These are phyloP conservation scores for Nycticebus coucang DNA, from an alignment of 2,113 vertebrate genomes.

Conservation along the genomic window DNA sequence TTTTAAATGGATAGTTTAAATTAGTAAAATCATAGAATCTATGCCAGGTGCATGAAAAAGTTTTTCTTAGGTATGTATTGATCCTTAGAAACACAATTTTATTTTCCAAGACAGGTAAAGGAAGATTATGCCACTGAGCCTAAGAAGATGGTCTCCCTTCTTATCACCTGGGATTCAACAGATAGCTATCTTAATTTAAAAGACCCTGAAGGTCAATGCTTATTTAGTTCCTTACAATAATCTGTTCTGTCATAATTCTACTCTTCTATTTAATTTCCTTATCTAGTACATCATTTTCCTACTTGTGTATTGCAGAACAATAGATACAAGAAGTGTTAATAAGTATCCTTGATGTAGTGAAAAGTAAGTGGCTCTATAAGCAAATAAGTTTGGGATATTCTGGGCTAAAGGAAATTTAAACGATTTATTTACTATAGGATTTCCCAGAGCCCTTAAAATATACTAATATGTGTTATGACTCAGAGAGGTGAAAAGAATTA, in stretches of 20 bases:
- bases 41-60: neutral
- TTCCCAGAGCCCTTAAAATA: slow-evolving; percentile 60
- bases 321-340: slow-evolving; percentile 6
- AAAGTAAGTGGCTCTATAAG: neutral
- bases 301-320: slow-evolving; percentile 44
- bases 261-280: slow-evolving; percentile 48
- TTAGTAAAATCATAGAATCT: neutral
- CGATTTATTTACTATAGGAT: neutral
- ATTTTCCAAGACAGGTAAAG: slow-evolving; percentile 52
- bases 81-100: slow-evolving; percentile 63
- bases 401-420: neutral
- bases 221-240: slow-evolving; percentile 49
- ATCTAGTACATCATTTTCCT: slow-evolving; percentile 10
- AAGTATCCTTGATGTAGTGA: neutral
- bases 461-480: neutral
- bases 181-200: slow-evolving; percentile 63
- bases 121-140: slow-evolving; percentile 35
- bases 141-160: slow-evolving; percentile 35
- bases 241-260: slow-evolving; percentile 46
- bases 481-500: neutral
- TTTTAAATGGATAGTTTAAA: neutral
- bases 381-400: neutral
- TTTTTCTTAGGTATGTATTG: slow-evolving; percentile 28
- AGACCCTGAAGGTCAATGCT: slow-evolving; percentile 54
- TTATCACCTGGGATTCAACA: neutral